Percentiles rank a stretch among this genome's conserved stretches.
phyloP scores from a whole-genome alignment of 2,888 invertebrate genomes.

The Cheilosia vulpina region DNA sequence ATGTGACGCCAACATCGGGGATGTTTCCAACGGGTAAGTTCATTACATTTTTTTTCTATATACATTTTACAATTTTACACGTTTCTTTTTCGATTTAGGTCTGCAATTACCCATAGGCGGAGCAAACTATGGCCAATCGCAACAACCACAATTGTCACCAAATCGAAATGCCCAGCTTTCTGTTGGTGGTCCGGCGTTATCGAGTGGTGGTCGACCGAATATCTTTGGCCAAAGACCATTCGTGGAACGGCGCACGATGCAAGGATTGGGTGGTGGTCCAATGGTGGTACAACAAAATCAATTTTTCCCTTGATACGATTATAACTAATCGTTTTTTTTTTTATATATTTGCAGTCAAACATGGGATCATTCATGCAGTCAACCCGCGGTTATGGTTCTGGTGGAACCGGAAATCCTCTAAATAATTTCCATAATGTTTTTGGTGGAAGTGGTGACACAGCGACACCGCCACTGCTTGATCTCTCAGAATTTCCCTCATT shows the following conservation, averaged over 20 bases:
- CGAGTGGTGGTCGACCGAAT: slow-evolving; percentile 85
- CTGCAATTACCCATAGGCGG: slow-evolving; percentile 79
- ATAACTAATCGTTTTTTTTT: slow-evolving; percentile 26
- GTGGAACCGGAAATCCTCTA: slow-evolving; percentile 86
- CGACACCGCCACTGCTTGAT: slow-evolving; percentile 94
- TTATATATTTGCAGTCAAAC: slow-evolving; percentile 84
- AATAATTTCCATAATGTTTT: slow-evolving; percentile 93
- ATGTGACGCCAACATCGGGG: slow-evolving; percentile 89
- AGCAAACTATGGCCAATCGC: slow-evolving; percentile 84
- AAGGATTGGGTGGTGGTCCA: slow-evolving; percentile 83
- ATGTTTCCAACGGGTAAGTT: slow-evolving; percentile 85
- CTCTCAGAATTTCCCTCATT: slow-evolving; percentile 96
- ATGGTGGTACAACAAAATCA: slow-evolving; percentile 79
- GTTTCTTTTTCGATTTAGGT: slow-evolving; percentile 33
- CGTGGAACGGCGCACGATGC: slow-evolving; percentile 89
- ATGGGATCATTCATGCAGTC: slow-evolving; percentile 87
- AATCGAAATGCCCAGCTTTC: slow-evolving; percentile 85
- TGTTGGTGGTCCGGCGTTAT: slow-evolving; percentile 86
- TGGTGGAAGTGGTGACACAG: slow-evolving; percentile 89
- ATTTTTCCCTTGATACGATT: not conserved
- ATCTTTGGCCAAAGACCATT: slow-evolving; percentile 93
- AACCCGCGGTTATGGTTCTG: slow-evolving; percentile 87
- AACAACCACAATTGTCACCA: slow-evolving; percentile 85
- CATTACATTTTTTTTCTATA: not conserved
- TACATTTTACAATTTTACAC: not conserved